phyloP scores from a whole-genome alignment of 1,140 invertebrate genomes.

The Polyergus mexicanus region DNA sequence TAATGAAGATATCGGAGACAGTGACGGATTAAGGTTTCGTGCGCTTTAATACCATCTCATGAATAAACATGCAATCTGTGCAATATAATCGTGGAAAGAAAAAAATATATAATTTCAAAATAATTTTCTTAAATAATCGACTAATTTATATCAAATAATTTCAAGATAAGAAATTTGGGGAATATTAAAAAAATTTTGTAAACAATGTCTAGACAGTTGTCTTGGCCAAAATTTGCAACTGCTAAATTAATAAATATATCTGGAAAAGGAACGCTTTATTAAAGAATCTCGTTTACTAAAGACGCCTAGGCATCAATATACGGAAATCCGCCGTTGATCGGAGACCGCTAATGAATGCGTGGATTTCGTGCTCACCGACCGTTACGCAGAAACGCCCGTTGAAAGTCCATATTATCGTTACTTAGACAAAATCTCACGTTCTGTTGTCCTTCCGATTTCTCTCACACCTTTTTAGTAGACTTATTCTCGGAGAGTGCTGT shows the following conservation, averaged over 20 bases:
- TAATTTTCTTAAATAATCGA: not conserved
- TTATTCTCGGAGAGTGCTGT: slow-evolving; percentile 35
- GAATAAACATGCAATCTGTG: not conserved
- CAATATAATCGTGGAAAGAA: not conserved
- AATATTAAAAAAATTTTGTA: not conserved
- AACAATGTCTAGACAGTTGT: not conserved
- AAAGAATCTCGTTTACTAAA: not conserved
- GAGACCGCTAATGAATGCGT: slow-evolving; percentile 23
- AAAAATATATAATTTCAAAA: not conserved
- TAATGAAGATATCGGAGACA: slow-evolving; percentile 50
- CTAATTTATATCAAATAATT: not conserved
- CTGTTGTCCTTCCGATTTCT: slow-evolving; percentile 31
- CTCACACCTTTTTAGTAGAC: slow-evolving; percentile 39
- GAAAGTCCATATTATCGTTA: slow-evolving; percentile 49
- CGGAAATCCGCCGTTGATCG: slow-evolving; percentile 19
- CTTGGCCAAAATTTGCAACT: too few relatives aligned
- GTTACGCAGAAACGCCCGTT: slow-evolving; percentile 38
- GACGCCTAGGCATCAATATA: not conserved
- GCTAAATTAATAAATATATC: not conserved
- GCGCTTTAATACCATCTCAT: not conserved
- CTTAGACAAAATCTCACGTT: slow-evolving; percentile 53
- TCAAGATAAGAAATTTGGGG: not conserved
- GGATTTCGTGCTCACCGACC: slow-evolving; percentile 50
- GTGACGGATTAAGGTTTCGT: slow-evolving; percentile 16
- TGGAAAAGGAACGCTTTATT: not conserved